Base-by-base conservation (phyloP, 64 coral and sea anemone species). In the Pocillopora damicornis region DNA sequence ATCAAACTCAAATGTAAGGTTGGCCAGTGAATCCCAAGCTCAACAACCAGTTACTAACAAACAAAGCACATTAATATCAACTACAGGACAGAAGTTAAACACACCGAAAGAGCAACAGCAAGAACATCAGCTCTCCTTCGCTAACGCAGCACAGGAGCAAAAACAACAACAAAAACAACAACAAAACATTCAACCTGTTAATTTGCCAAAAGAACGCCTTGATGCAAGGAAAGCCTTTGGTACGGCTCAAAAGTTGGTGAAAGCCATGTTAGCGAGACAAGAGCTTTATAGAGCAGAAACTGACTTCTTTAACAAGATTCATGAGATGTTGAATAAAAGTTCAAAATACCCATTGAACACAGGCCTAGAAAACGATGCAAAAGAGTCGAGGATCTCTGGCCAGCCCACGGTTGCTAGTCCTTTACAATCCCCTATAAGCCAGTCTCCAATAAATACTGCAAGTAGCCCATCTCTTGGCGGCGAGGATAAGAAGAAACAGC, bases 281-380 rank as follows among this genome's bases (percentile, higher is more conserved):
- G 79, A 97, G 18, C 91, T 97, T 76, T 97, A 93, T 58, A 93
- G 87, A 35, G 94, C 94, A 72, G 94, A 97, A 36, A 73, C 88
- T 22, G 94, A 90, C 20, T 97, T 97, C 86, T 89, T 90, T 26
- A 92, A 90, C 68, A 97, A 93, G 57, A 58, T 97, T 22, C 92
- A 97, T 34, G 94, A 97, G 66, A 97, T 97, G 94, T 75, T 97
- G 26, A 93, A 83, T 60, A 90, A 93, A 88, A 5, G 74, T 76
- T 16, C n/a, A 20, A 64, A 61, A 77, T 8, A 20, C 16, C 57
- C 73, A 1, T 34, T 18, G 61, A 63, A n/a, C 37, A 34, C 13
- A 20, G 26, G 45, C 20, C 58, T 26, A 60, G 15, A 18, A 9
- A 87, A 58, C 11, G 74, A 87, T 20, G 85, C 26, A 37, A 62